These are phyloP conservation scores for Malthinus seriepunctatus DNA, from an alignment of 2,888 invertebrate species.

Conservation along the genomic window DNA sequence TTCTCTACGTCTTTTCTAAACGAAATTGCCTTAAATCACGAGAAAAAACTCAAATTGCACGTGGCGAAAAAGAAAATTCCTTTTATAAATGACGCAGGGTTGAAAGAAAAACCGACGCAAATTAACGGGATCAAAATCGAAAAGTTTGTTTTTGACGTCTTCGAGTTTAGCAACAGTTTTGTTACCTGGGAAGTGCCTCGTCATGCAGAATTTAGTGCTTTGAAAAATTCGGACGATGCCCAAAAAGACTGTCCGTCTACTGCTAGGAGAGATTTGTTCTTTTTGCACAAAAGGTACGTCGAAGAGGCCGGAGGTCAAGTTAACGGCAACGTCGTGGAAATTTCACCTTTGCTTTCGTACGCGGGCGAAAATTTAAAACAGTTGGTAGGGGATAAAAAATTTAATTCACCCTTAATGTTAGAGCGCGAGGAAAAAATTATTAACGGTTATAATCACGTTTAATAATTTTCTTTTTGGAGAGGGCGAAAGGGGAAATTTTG, in stretches of 20 bases:
- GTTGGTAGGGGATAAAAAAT: constrained; percentile 24
- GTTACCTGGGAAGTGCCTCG: constrained; percentile 92
- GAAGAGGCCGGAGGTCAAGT: constrained; percentile 80
- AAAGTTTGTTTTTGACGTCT: constrained; percentile 99
- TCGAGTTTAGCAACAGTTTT: constrained; percentile 88
- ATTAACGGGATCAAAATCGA: constrained; percentile 99
- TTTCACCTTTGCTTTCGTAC: constrained; percentile 89
- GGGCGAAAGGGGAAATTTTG: no score
- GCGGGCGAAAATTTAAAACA: constrained; percentile 82
- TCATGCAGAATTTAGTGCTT: constrained; percentile 93
- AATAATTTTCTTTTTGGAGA: neutral
- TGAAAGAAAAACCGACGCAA: constrained; percentile 72
- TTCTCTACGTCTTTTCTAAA: constrained; percentile 87
- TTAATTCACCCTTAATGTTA: constrained; percentile 24
- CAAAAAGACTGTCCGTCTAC: constrained; percentile 92
- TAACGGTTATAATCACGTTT: constrained; percentile 11
- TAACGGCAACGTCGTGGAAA: constrained; percentile 75
- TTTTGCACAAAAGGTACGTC: constrained; percentile 79
- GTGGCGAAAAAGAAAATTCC: constrained; percentile 98
- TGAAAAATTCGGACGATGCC: constrained; percentile 90
- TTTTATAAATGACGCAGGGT: constrained; percentile 72
- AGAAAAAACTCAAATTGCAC: constrained; percentile 82
- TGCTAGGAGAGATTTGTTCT: constrained; percentile 75
- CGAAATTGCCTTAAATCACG: constrained; percentile 70
- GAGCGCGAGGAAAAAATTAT: constrained; percentile 5